Evolutionary conservation across 2,888 invertebrate genomes (phyloP), one percentile per base, ranked within the genome.

Genomic region (Lampropteryx suffumata): DNA sequence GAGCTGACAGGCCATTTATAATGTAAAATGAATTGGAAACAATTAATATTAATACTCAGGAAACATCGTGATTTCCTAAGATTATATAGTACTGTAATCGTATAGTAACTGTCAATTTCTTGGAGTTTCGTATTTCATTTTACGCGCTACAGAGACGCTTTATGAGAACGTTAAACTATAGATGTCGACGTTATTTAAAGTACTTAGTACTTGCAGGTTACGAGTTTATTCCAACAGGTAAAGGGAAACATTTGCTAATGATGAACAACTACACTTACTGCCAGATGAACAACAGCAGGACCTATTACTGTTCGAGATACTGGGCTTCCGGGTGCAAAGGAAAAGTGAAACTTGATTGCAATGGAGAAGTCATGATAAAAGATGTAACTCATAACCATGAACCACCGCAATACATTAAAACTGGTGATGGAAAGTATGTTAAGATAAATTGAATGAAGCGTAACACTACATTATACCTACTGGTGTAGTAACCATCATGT

Each of bases 331-430:
- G 35, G 13, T 55, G 55, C 32, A 55, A 36, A 27, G 55, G 17
- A 0, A 37, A 21, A 24, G 39, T 55, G 0, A 67, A 61, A 33
- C 34, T 76, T 10, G 57, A 66, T 39, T n/a, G 33, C 0, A n/a
- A 51, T 2, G 71, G 70, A 0, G 50, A 34, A 1, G 64, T 79
- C 0, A n/a, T 43, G 3, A n/a, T 46, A 1, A 11, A 59, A 2
- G 4, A 45, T 0, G 65, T 63, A n/a, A 35, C 39, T 1, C 79
- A 79, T 35, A 60, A 35, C 8, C 79, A 79, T 46, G 46, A 57
- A 2, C 59, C 68, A 0, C 68, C 69, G 12, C 62, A 57, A 27
- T 61, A 63, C 40, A 42, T 57, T 10, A 63, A 51, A 11, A 60
- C 47, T 9, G 10, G 47, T n/a, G 39, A 3, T 3, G 37, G 50